These are phyloP conservation scores for Yponomeuta cagnagella DNA, from an alignment of 2,888 invertebrate genomes.

Conservation along the genomic window DNA sequence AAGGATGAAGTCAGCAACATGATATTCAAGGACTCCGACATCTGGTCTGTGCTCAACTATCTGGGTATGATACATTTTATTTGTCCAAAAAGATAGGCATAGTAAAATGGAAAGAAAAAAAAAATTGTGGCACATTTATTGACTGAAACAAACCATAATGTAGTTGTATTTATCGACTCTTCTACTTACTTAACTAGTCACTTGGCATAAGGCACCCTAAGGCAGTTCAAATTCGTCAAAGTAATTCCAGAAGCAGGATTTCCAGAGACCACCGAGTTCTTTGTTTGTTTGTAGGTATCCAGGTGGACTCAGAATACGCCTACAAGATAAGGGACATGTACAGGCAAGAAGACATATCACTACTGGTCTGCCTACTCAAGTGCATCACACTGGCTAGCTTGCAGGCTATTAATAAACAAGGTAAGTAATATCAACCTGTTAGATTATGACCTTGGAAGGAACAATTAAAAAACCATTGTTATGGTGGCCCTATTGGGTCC, in stretches of 20 bases:
- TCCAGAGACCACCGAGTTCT: too few relatives aligned
- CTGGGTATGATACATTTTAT: slow-evolving; percentile 41
- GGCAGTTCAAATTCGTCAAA: too few relatives aligned
- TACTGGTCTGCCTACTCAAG: slow-evolving; percentile 55
- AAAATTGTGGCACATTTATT: too few relatives aligned
- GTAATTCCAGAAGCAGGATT: too few relatives aligned
- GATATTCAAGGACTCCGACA: slow-evolving; percentile 59
- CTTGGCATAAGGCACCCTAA: too few relatives aligned
- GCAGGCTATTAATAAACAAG: neutral
- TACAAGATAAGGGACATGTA: slow-evolving; percentile 47
- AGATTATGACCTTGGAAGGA: too few relatives aligned
- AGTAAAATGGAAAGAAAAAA: too few relatives aligned
- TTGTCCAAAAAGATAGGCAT: neutral
- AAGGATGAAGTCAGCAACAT: slow-evolving; percentile 32
- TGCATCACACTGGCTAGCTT: slow-evolving; percentile 27
- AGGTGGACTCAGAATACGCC: slow-evolving; percentile 55
- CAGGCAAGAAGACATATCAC: slow-evolving; percentile 32
- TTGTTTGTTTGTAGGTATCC: slow-evolving; percentile 42
- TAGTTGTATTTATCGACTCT: too few relatives aligned
- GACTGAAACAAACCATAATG: too few relatives aligned
- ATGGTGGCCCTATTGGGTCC: too few relatives aligned
- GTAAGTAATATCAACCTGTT: neutral
- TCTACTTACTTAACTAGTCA: too few relatives aligned
- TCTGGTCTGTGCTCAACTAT: slow-evolving; percentile 66
- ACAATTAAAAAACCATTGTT: too few relatives aligned